Evolutionary conservation across 2,113 vertebrate species (phyloP), one percentile per base, ranked within the genome.

Genomic region (Clarias gariepinus): DNA sequence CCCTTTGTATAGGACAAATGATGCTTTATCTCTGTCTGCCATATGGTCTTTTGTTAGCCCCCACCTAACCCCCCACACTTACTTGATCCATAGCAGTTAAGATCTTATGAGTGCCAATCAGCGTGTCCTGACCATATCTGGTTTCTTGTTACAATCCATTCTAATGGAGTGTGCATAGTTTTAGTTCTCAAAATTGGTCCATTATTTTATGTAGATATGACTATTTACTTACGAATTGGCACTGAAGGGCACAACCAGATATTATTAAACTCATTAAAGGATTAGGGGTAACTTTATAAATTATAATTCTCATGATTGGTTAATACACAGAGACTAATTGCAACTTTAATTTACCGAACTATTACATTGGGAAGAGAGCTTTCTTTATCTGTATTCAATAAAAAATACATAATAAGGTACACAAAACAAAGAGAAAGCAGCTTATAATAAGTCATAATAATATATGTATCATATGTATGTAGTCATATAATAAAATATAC

Each of bases 21-120:
- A 33, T 30, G 25, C 76, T 28, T 55, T 78, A 28, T 57, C 76
- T 55, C 15, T 78, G 76, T 53, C 52, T 78, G 25, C 52, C 52
- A 78, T 78, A 78, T 78, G 76, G 76, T 78, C 76, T 28, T 25
- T 57, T 78, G 52, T 25, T 5, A 16, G 33, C 66, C 28, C 66
- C 28, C 66, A 33, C 15, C 52, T 41, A 52, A 19, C n/a, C 47
- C n/a, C 74, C 13, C 68, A 41, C 68, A 41, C 18, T 23, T 5
- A 25, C 11, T 13, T 52, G 41, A 74, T 13, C 21, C 36, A 9
- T 10, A 52, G 11, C 19, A 73, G 69, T 73, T 19, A 41, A 73
- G 19, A 41, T 73, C 4, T 23, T 73, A 47, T 9, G 41, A 21
- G 36, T 47, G 21, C 21, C 4, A 74, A 74, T 74, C 71, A 47